Evolutionary conservation across 2,113 vertebrate genomes (phyloP), one percentile per base, ranked within the genome.

Genomic region (Lonchura striata): DNA sequence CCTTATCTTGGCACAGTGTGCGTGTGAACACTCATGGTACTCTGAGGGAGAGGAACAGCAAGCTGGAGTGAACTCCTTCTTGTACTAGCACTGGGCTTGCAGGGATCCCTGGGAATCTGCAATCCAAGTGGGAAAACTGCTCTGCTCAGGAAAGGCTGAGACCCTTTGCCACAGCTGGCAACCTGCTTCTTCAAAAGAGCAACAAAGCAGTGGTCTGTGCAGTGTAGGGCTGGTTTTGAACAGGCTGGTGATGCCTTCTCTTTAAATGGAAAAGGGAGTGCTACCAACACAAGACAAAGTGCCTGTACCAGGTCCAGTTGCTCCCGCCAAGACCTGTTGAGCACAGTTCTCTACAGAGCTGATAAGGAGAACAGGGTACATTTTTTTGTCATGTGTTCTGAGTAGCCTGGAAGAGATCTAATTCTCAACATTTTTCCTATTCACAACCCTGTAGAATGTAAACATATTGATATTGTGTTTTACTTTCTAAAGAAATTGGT

Each of bases 401-500:
- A 35, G 15, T 33, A 46, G 24, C 10, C 28, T 52, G 25, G 46
- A 70, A 54, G 16, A 75, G 14, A 19, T 31, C 15, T 60, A n/a
- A 50, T 80, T 70, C 16, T 65, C 41, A 35, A 24, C 2, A 30
- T 42, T 76, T 65, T 8, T 15, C 7, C 44, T 57, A 27, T n/a
- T 64, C 28, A 41, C 13, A 8, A 3, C 22, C 13, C 6, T 56
- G 41, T 47, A 80, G 42, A 71, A 61, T 47, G 23, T 1, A 10
- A 76, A 44, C 30, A 74, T 11, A 31, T 8, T 21, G 53, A 46
- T 50, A 25, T 5, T 33, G 22, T 31, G 37, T 44, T 92, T 70
- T 15, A 18, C 11, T 54, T 41, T 56, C 61, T 72, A 28, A 44
- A 95, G 95, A 90, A 95, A 86, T 50, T 97, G 92, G 60, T 95